A percentile compares a stretch with the other conserved stretches of the same genome.
Conservation (phyloP, 2,888 invertebrate genomes). For the Seira sanloemensis region DNA sequence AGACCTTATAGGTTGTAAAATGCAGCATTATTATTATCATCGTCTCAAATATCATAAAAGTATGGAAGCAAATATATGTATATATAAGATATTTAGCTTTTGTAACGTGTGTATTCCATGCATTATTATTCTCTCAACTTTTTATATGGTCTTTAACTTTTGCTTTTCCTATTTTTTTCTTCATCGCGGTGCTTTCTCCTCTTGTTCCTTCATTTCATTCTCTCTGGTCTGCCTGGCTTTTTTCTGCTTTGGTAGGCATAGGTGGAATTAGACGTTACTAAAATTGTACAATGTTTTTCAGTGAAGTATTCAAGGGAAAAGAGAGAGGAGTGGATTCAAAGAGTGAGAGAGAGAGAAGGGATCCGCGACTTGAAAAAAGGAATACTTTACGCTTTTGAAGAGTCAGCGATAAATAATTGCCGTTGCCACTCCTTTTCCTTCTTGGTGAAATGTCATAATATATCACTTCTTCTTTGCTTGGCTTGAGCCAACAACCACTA, state of each 20-base stretch:
- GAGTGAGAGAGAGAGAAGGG: too few relatives aligned
- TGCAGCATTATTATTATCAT: too few relatives aligned
- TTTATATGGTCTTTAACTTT: too few relatives aligned
- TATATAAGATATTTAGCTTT: neutral
- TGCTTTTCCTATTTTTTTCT: too few relatives aligned
- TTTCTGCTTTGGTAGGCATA: neutral
- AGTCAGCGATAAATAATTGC: conserved; percentile 61
- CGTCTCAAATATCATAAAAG: too few relatives aligned
- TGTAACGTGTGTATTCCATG: too few relatives aligned
- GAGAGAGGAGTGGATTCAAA: conserved; percentile 5
- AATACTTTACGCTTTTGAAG: conserved; percentile 45
- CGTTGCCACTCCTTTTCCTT: conserved; percentile 62
- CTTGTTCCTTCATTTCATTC: too few relatives aligned
- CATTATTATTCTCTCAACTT: too few relatives aligned
- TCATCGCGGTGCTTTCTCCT: too few relatives aligned
- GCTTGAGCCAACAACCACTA: conserved; percentile 44
- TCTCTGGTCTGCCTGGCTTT: neutral
- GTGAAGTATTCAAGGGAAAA: neutral
- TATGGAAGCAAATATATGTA: conserved; percentile 18
- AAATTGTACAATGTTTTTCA: neutral
- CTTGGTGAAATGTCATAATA: conserved; percentile 59
- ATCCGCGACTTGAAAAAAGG: too few relatives aligned
- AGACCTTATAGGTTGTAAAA: too few relatives aligned
- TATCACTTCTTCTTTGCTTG: conserved; percentile 57
- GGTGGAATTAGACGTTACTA: too few relatives aligned